Evolutionary conservation across 2,113 vertebrate species (phyloP).

Genomic region (Noturus placidus): DNA sequence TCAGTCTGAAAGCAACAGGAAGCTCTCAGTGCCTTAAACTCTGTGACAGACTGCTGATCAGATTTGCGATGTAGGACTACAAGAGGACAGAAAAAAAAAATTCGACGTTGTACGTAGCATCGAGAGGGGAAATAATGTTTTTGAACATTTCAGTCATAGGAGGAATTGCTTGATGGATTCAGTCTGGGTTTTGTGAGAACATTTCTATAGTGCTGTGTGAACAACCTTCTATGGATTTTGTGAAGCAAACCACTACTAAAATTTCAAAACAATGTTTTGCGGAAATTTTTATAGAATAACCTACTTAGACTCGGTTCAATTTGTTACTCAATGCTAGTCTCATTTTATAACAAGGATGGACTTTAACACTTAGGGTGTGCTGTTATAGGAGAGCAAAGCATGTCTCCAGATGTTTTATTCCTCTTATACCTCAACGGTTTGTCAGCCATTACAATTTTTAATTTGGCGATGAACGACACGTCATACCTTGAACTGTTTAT

Average conservation of each 20-base stretch:
- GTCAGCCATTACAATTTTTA: too few species aligned
- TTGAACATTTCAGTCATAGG: neutral
- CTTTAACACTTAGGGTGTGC: neutral
- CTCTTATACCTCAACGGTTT: too few species aligned
- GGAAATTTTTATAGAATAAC: neutral
- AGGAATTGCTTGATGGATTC: neutral
- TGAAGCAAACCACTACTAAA: neutral
- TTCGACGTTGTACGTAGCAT: neutral
- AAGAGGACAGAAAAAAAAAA: neutral
- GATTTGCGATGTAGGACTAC: neutral
- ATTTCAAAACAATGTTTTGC: too few species aligned
- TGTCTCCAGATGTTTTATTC: too few species aligned
- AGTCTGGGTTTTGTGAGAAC: neutral
- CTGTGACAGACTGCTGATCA: neutral
- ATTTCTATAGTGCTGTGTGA: neutral
- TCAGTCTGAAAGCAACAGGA: neutral
- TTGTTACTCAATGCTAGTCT: neutral
- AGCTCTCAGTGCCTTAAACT: slow-evolving; percentile 26
- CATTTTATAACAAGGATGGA: neutral
- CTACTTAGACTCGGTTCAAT: neutral
- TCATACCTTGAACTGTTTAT: too few species aligned
- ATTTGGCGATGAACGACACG: too few species aligned
- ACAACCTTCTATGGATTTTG: neutral
- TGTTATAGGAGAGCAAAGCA: too few species aligned
- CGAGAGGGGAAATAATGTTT: neutral